phyloP scores from a whole-genome alignment of 2,113 vertebrate species.

The Donacobius atricapilla region DNA sequence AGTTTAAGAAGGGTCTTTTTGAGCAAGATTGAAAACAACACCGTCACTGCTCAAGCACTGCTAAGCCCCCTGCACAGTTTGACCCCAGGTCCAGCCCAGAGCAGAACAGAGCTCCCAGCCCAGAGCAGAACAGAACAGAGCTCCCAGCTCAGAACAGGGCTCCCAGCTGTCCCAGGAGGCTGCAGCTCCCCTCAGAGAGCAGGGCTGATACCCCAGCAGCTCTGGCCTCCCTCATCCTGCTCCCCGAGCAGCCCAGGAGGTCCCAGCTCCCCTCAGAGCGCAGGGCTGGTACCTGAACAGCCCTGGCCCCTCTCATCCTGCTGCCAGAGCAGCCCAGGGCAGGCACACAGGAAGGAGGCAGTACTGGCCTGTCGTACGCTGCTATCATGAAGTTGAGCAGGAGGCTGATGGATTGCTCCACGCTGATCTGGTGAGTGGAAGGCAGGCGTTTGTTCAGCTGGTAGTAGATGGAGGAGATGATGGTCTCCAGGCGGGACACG shows the following conservation, averaged over 20 bases:
- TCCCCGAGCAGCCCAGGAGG: too few relatives aligned
- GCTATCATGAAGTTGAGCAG: constrained; percentile 98
- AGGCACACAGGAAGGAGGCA: too few relatives aligned
- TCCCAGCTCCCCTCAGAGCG: too few relatives aligned
- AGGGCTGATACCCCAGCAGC: too few relatives aligned
- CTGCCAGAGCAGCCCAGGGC: too few relatives aligned
- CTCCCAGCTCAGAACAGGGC: too few relatives aligned
- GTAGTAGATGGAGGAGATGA: constrained; percentile 97
- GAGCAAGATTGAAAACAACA: neutral
- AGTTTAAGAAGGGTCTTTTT: neutral
- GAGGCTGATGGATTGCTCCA: constrained; percentile 95
- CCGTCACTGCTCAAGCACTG: neutral
- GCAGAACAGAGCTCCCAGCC: too few relatives aligned
- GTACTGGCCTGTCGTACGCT: constrained; percentile 89
- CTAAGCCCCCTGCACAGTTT: neutral
- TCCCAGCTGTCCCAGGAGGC: neutral
- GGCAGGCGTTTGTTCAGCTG: constrained; percentile 97
- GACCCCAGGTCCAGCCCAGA: neutral
- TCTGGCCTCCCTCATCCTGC: too few relatives aligned
- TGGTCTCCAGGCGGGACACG: constrained; percentile 96
- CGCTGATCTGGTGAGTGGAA: constrained; percentile 95
- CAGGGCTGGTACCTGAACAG: too few relatives aligned
- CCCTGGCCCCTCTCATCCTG: too few relatives aligned
- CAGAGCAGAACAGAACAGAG: too few relatives aligned
- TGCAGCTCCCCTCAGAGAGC: too few relatives aligned